Evolutionary conservation across 2,888 invertebrate species (phyloP), one percentile per base, ranked within the genome.

Genomic region (Drosophila parthenogenetica): DNA sequence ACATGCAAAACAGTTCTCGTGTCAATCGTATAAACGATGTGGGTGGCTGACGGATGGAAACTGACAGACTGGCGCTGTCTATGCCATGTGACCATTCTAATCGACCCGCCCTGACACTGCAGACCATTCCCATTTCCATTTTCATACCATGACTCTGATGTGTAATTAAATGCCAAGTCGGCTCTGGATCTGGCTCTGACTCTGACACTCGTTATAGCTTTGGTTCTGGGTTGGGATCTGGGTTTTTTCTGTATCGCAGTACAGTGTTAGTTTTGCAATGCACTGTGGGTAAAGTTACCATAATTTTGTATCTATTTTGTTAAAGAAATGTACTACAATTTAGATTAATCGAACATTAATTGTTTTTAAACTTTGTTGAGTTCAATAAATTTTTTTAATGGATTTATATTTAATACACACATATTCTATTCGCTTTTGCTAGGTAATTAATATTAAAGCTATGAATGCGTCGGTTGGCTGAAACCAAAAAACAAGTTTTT

Each of bases 1-100:
- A 57, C 77, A 81, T 85, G 82, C 83, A 82, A 83, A 83, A 85
- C 62, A 49, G 71, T 77, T 65, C 29, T 72, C 78, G 73, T 78
- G 81, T 72, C 85, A 68, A 84, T 81, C 68, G 71, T 66, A n/a
- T 60, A 45, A 75, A 60, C 49, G 49, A 49, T 70, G 69, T 80
- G 73, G 78, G 81, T 73, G 81, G 62, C 59, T 53, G 73, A 25
- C 59, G 35, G 50, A 25, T 39, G 8, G 54, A 35, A 25, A 46
- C 25, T 13, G 54, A 50, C 50, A 10, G 61, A 16, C 46, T 2
- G 57, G 32, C 58, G 32, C 58, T 14, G 48, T 32, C 48, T 13
- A 25, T 16, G 42, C 42, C 42, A 49, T 60, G 42, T 66, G 62
- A 45, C 62, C 78, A 77, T 77, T 76, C 73, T 73, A 73, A 77